Evolutionary conservation across 35 echinoderm and acorn worm genomes (phyloP).

Genomic region (Lytechinus pictus): DNA sequence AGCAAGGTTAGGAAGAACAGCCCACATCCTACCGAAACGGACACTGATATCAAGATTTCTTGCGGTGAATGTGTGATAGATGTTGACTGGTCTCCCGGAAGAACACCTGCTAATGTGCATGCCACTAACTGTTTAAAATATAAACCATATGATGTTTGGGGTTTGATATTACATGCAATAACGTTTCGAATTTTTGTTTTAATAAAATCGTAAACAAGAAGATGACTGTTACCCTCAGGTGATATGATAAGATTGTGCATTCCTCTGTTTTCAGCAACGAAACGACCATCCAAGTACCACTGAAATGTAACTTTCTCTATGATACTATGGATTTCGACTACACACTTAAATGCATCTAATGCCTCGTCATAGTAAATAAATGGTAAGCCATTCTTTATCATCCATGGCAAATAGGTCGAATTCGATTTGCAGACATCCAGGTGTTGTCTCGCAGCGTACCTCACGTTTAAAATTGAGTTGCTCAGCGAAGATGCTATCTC

Average conservation of each 20-base stretch:
- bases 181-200: background rate
- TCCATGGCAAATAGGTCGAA: background rate
- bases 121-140: background rate
- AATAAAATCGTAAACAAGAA: background rate
- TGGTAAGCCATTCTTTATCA: background rate
- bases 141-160: background rate
- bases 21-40: background rate
- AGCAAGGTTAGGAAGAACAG: background rate
- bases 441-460: background rate
- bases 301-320: background rate
- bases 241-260: background rate
- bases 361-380: background rate
- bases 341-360: background rate
- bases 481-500: background rate
- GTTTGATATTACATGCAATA: background rate
- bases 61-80: background rate
- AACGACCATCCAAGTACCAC: background rate
- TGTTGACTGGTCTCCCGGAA: background rate
- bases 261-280: background rate
- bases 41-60: background rate
- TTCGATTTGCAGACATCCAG: background rate
- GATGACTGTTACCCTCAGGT: background rate
- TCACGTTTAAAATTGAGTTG: background rate
- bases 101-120: background rate
- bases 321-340: background rate